Conservation (phyloP, 2,113 vertebrate species). For the Panurus biarmicus region DNA sequence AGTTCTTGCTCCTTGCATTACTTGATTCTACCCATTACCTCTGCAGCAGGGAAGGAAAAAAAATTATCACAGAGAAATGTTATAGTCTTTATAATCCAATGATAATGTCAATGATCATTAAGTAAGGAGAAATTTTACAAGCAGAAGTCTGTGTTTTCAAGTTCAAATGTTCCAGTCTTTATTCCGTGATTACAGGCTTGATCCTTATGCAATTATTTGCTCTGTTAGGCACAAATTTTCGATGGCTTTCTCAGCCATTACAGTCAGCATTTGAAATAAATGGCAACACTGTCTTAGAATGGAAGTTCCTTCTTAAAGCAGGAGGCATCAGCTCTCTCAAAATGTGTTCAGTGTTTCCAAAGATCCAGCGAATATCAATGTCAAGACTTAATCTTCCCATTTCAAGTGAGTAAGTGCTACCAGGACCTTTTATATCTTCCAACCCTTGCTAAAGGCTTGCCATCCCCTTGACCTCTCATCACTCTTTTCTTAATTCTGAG, state of each 20-base stretch:
- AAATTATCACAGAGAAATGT: not conserved
- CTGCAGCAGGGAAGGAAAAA: not conserved
- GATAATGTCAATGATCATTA: not conserved
- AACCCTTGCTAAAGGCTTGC: not conserved
- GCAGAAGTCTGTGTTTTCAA: not conserved
- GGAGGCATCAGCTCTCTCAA: not conserved
- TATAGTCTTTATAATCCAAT: not conserved
- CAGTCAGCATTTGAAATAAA: not conserved
- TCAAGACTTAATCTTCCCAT: not conserved
- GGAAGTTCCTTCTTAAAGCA: not conserved
- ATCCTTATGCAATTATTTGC: slow-evolving; percentile 28
- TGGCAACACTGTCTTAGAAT: not conserved
- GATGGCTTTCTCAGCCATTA: not conserved
- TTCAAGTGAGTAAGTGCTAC: not conserved
- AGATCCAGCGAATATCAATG: not conserved
- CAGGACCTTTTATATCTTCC: not conserved
- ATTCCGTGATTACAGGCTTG: not conserved
- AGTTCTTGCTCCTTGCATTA: not conserved
- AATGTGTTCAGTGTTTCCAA: not conserved
- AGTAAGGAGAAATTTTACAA: not conserved
- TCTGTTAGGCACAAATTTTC: not conserved
- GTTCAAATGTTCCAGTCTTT: not conserved
- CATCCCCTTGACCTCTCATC: not conserved
- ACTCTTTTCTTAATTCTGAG: not conserved
- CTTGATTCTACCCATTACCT: not conserved